These are phyloP conservation scores for Nansenia antarctica DNA, from an alignment of 2,113 vertebrate species.

Conservation along the genomic window DNA sequence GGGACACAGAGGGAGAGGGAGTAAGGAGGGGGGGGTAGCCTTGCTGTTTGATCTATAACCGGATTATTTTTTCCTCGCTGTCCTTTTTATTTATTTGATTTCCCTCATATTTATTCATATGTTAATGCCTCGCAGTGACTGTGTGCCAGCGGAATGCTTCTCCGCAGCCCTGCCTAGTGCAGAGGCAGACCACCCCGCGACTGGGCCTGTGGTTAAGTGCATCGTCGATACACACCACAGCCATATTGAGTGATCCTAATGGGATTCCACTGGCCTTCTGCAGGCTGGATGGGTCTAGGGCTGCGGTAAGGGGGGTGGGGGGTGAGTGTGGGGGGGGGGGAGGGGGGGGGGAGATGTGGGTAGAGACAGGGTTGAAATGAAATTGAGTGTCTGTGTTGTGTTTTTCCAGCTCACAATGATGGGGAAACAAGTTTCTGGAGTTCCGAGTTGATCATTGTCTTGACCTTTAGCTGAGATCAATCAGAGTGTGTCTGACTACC, in stretches of 20 bases:
- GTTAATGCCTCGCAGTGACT: conserved; percentile 48
- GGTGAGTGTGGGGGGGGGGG: not conserved
- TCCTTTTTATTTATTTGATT: conserved; percentile 70
- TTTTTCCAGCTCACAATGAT: no score
- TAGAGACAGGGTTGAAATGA: not conserved
- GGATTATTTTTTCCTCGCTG: conserved; percentile 65
- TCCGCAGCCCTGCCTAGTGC: not conserved
- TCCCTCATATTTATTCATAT: conserved; percentile 66
- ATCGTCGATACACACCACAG: no score
- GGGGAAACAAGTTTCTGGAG: no score
- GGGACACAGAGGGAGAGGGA: conserved; percentile 16
- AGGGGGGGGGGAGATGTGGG: conserved; percentile 36
- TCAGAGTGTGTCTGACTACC: no score
- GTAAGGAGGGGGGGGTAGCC: conserved; percentile 35
- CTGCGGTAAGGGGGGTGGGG: no score
- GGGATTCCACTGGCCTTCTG: no score
- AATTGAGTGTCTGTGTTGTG: no score
- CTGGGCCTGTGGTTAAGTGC: conserved; percentile 36
- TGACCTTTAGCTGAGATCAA: no score
- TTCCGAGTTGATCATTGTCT: no score
- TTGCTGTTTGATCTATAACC: conserved; percentile 75
- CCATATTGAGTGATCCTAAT: no score
- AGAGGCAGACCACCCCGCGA: conserved; percentile 35
- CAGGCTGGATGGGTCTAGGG: no score
- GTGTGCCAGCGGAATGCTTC: conserved; percentile 38